A percentile compares a stretch with the other conserved stretches of the same genome.
These are phyloP conservation scores for Aproaerema taeniolella DNA, from an alignment of 2,888 invertebrate genomes.

Conservation along the genomic window DNA sequence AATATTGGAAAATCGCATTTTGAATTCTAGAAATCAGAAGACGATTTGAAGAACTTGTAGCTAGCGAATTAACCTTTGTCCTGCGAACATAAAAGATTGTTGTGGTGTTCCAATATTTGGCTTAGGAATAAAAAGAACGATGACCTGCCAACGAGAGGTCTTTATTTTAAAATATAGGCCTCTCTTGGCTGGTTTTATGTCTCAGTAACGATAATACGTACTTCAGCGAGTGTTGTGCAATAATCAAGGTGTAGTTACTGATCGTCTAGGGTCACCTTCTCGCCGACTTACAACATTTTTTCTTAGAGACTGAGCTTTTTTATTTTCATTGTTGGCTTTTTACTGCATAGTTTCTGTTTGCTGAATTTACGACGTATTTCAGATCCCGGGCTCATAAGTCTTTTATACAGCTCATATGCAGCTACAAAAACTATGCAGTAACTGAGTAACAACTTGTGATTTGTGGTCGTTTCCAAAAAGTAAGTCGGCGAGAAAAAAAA, in stretches of 20 bases:
- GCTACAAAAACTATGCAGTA: too few relatives aligned
- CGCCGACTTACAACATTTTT: slow-evolving; percentile 50
- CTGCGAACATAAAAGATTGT: too few relatives aligned
- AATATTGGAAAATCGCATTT: background rate
- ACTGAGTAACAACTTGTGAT: too few relatives aligned
- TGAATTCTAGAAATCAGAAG: background rate
- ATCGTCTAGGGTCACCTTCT: slow-evolving; percentile 50
- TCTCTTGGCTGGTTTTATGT: too few relatives aligned
- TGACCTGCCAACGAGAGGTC: background rate
- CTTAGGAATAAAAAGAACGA: too few relatives aligned
- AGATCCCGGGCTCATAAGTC: too few relatives aligned
- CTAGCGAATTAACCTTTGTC: too few relatives aligned
- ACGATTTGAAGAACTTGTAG: too few relatives aligned
- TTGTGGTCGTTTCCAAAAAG: slow-evolving; percentile 25
- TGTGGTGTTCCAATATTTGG: background rate
- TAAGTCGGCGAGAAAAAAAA: slow-evolving; percentile 60
- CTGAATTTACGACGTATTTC: too few relatives aligned
- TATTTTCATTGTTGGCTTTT: slow-evolving; percentile 19
- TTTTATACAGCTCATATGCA: too few relatives aligned
- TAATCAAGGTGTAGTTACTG: slow-evolving; percentile 53
- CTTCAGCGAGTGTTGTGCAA: slow-evolving; percentile 72
- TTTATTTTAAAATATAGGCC: background rate
- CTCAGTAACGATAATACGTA: slow-evolving; percentile 65
- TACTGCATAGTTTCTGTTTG: background rate
- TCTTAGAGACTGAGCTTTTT: slow-evolving; percentile 50